These are phyloP conservation scores for Urocolius indicus DNA, from an alignment of 2,113 vertebrate species.

Conservation along the genomic window DNA sequence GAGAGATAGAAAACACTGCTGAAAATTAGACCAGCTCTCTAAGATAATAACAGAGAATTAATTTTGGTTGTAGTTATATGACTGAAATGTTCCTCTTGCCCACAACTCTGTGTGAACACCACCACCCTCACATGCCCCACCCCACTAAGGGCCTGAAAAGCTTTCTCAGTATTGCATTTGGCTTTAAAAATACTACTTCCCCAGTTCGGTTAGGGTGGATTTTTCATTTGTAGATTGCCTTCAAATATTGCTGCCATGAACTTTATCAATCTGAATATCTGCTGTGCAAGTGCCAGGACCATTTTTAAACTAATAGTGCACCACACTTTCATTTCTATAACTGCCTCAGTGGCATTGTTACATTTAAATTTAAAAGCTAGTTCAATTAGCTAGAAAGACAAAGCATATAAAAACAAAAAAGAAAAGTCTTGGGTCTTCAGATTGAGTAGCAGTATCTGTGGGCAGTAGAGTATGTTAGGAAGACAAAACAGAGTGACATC, in stretches of 20 bases:
- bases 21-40: neutral
- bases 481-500: neutral
- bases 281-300: neutral
- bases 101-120: neutral
- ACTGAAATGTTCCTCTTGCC: neutral
- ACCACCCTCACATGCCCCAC: neutral
- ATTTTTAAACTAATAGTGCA: neutral
- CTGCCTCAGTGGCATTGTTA: neutral
- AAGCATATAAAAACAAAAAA: neutral
- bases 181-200: neutral
- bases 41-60: neutral
- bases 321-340: conserved; percentile 18
- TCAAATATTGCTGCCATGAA: neutral
- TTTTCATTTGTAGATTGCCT: neutral
- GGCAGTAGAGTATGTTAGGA: neutral
- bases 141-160: neutral
- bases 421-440: neutral
- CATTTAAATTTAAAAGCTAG: neutral
- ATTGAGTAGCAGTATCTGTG: neutral
- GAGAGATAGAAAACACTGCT: neutral
- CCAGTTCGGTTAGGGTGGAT: neutral
- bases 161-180: neutral
- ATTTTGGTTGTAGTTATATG: neutral
- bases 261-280: neutral
- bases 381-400: conserved; percentile 19